Conservation (phyloP, 2,888 invertebrate genomes). For the Diabrotica balteata region DNA sequence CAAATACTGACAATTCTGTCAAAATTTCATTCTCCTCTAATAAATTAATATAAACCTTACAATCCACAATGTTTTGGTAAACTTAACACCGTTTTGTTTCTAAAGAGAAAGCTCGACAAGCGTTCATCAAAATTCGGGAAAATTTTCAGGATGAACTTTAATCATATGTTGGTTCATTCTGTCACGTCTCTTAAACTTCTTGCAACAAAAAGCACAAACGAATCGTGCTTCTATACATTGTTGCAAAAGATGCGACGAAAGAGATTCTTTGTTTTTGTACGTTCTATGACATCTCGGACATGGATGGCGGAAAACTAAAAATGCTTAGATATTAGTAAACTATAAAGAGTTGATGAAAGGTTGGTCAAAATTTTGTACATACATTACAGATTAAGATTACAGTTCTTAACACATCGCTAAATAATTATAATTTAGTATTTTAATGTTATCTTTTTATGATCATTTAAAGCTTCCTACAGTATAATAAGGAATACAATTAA, state of each 20-base stretch:
- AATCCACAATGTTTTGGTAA: too few species aligned
- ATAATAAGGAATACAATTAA: too few species aligned
- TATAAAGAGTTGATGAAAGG: too few species aligned
- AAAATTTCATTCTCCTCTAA: too few species aligned
- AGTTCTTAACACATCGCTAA: not conserved
- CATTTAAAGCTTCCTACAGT: not conserved
- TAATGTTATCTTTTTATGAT: not conserved
- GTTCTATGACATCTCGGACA: slow-evolving; percentile 42
- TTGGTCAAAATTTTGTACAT: too few species aligned
- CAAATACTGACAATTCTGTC: too few species aligned
- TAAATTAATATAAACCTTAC: too few species aligned
- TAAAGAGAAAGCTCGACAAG: too few species aligned
- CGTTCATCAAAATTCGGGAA: not conserved
- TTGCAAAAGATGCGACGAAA: slow-evolving; percentile 54
- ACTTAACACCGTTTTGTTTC: too few species aligned
- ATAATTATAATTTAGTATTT: not conserved
- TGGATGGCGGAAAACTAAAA: slow-evolving; percentile 19
- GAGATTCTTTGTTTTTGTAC: slow-evolving; percentile 66
- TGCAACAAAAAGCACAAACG: slow-evolving; percentile 32
- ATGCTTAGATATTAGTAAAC: too few species aligned
- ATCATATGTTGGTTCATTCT: slow-evolving; percentile 31
- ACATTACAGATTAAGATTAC: not conserved
- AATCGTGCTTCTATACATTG: slow-evolving; percentile 39
- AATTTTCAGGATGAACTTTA: slow-evolving; percentile 28
- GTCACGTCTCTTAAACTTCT: slow-evolving; percentile 38